Evolutionary conservation across 2,797 vertebrate species (phyloP).

Genomic region (Phalloptychus januarius): DNA sequence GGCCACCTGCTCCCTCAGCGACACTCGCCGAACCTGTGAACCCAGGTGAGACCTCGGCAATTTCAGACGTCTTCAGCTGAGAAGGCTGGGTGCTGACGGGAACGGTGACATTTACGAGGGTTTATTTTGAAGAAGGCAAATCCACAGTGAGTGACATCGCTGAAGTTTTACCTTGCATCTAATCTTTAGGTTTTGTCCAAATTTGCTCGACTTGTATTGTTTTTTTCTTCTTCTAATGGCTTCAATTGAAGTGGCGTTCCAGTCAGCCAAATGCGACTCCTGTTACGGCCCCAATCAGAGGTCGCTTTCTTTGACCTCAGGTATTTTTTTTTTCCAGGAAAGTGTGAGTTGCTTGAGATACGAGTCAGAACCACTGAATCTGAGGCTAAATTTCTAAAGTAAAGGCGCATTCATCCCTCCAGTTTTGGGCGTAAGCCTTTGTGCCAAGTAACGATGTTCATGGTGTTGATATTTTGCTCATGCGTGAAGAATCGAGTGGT

Average conservation of each 20-base stretch:
- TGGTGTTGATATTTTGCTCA: not conserved
- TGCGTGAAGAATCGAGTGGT: not conserved
- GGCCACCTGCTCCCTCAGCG: constrained; percentile 34
- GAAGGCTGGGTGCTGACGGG: constrained; percentile 30
- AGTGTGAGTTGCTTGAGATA: not conserved
- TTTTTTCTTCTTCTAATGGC: not conserved
- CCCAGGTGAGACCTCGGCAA: constrained; percentile 35
- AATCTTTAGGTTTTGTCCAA: not conserved
- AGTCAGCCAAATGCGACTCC: not conserved
- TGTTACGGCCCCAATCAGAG: too few relatives aligned
- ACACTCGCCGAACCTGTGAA: constrained; percentile 36
- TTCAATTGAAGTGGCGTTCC: not conserved
- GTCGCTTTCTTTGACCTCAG: too few relatives aligned
- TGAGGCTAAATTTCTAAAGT: not conserved
- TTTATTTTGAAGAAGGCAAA: constrained; percentile 15
- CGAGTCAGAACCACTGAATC: not conserved
- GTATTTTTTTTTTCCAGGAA: too few relatives aligned
- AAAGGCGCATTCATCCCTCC: not conserved
- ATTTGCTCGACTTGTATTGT: not conserved
- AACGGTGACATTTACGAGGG: constrained; percentile 16
- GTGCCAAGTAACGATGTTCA: not conserved
- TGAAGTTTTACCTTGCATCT: constrained; percentile 13
- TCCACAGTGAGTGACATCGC: not conserved
- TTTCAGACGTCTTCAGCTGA: constrained; percentile 26
- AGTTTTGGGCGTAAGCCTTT: not conserved